Conservation (phyloP, 2,888 invertebrate species). For the Apotomis turbidana region DNA sequence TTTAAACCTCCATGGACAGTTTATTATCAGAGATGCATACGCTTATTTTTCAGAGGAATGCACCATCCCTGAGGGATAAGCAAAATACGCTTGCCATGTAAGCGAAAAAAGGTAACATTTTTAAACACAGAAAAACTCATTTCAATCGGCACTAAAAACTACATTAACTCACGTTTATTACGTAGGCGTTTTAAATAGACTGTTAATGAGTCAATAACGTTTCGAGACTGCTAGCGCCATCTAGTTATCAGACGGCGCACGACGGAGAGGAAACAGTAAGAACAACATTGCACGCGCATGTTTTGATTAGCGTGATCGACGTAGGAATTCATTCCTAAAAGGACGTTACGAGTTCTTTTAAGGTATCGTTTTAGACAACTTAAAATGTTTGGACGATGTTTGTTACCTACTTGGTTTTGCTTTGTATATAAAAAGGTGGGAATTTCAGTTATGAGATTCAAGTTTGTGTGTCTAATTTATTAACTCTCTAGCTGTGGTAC, state of each 20-base stretch:
- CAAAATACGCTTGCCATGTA: too few relatives aligned
- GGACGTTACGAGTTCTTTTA: conserved; percentile 15
- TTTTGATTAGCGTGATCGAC: conserved; percentile 15
- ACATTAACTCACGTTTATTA: not conserved
- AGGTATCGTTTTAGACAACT: conserved; percentile 19
- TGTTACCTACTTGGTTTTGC: conserved; percentile 10
- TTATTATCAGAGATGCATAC: too few relatives aligned
- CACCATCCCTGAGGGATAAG: too few relatives aligned
- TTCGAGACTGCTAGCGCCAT: conserved; percentile 34
- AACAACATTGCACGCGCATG: conserved; percentile 21
- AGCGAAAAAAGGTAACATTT: not conserved
- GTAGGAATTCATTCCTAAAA: conserved; percentile 23
- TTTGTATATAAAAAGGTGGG: conserved; percentile 9
- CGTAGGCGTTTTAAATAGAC: not conserved
- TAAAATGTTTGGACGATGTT: conserved; percentile 20
- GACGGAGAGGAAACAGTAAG: conserved; percentile 12
- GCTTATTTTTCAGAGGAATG: too few relatives aligned
- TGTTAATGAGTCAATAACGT: conserved; percentile 5
- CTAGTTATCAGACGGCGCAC: conserved; percentile 22
- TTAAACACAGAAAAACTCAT: not conserved
- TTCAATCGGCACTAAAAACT: not conserved
- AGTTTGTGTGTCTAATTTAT: not conserved
- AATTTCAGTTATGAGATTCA: not conserved
- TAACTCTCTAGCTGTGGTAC: not conserved
- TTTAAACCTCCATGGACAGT: too few relatives aligned